phyloP scores from a whole-genome alignment of 2,888 invertebrate species.

The Eulithis prunata region DNA sequence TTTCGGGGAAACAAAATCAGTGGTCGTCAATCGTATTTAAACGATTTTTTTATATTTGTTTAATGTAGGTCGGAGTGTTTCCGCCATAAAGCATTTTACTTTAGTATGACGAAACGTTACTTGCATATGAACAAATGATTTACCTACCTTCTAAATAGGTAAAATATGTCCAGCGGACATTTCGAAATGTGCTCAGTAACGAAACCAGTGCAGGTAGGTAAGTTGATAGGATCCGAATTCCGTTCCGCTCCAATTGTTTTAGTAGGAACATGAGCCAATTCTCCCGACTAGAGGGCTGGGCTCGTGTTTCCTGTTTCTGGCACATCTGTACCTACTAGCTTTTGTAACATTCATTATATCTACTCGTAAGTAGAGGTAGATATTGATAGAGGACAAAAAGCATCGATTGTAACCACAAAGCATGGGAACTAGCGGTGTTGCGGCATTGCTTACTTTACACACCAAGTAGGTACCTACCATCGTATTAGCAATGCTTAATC shows the following conservation, averaged over 20 bases:
- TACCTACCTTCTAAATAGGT: not conserved
- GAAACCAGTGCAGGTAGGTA: slow-evolving; percentile 38
- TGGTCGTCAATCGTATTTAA: slow-evolving; percentile 15
- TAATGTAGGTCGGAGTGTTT: too few relatives aligned
- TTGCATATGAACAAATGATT: slow-evolving; percentile 1
- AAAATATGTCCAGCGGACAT: slow-evolving; percentile 22
- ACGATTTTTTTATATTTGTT: slow-evolving; percentile 2
- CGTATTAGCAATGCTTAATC: slow-evolving; percentile 32
- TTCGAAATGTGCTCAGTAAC: slow-evolving; percentile 37
- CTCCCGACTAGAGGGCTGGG: slow-evolving; percentile 89
- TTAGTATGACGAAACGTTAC: slow-evolving; percentile 14
- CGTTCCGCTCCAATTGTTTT: slow-evolving; percentile 85
- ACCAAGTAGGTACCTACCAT: slow-evolving; percentile 13
- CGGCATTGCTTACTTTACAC: slow-evolving; percentile 43
- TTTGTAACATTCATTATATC: slow-evolving; percentile 63
- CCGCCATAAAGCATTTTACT: not conserved
- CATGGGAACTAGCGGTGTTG: slow-evolving; percentile 65
- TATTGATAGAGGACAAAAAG: slow-evolving; percentile 71
- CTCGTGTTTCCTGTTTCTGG: slow-evolving; percentile 88
- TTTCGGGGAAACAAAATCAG: slow-evolving; percentile 38
- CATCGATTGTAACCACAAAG: slow-evolving; percentile 55
- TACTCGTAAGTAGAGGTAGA: slow-evolving; percentile 43
- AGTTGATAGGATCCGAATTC: slow-evolving; percentile 62
- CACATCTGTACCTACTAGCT: slow-evolving; percentile 62
- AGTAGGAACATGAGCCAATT: slow-evolving; percentile 84